phyloP scores from a whole-genome alignment of 2,113 vertebrate species.

The Jacana jacana region DNA sequence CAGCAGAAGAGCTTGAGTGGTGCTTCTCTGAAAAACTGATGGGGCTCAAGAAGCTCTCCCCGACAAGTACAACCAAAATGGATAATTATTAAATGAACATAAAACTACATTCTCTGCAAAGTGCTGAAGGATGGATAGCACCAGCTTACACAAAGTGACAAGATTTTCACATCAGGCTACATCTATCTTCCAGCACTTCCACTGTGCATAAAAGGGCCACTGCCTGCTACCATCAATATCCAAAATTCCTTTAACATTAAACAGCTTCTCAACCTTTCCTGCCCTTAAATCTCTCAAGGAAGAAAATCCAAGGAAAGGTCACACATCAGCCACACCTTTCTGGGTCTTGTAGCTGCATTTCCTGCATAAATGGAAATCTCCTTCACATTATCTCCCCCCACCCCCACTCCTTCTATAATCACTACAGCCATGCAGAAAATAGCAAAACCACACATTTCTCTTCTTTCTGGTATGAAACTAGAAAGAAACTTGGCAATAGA shows the following conservation, averaged over 20 bases:
- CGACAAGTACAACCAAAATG: constrained; percentile 82
- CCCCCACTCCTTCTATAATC: not conserved
- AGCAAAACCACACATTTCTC: not conserved
- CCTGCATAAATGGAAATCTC: constrained; percentile 59
- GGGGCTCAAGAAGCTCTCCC: constrained; percentile 82
- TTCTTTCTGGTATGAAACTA: not conserved
- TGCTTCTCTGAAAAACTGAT: constrained; percentile 83
- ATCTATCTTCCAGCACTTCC: constrained; percentile 61
- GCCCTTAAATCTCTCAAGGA: constrained; percentile 65
- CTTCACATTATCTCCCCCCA: not conserved
- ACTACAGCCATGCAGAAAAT: constrained; percentile 23
- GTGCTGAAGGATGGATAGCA: constrained; percentile 71
- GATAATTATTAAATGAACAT: constrained; percentile 85
- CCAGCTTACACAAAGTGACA: constrained; percentile 70
- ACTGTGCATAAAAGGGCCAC: constrained; percentile 51
- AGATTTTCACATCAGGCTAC: constrained; percentile 68
- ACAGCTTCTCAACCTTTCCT: constrained; percentile 53
- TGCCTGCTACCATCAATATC: constrained; percentile 67
- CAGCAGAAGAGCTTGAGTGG: constrained; percentile 82
- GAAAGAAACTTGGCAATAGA: constrained; percentile 39
- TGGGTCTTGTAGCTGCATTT: constrained; percentile 41
- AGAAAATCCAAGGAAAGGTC: constrained; percentile 69
- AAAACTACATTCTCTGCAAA: constrained; percentile 78
- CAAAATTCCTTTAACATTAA: constrained; percentile 69
- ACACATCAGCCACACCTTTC: constrained; percentile 62